A percentile compares a stretch with the other conserved stretches of the same genome.
Conservation (phyloP, 2,113 vertebrate genomes). For the Rhizomys pruinosus region DNA sequence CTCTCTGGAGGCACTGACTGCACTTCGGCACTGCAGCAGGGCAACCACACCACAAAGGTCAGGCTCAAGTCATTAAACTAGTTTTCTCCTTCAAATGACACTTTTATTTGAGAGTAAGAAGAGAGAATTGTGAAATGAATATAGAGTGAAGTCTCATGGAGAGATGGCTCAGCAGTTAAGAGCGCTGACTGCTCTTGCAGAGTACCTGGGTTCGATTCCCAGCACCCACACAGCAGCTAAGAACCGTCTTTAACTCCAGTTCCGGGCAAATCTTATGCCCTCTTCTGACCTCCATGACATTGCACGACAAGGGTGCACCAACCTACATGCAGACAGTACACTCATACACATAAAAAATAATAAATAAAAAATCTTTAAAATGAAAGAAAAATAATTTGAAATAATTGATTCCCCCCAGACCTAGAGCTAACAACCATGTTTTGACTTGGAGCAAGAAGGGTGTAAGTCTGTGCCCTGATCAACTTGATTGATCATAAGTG, state of each 20-base stretch:
- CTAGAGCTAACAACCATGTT: neutral
- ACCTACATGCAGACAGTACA: too few relatives aligned
- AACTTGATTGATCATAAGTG: neutral
- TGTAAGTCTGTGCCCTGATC: neutral
- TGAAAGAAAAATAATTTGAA: slow-evolving; percentile 23
- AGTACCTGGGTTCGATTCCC: too few relatives aligned
- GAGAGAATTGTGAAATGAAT: neutral
- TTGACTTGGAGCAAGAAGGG: neutral
- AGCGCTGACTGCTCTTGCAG: too few relatives aligned
- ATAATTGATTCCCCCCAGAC: neutral
- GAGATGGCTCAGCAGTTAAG: too few relatives aligned
- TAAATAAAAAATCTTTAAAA: too few relatives aligned
- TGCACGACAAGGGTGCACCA: too few relatives aligned
- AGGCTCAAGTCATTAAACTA: neutral
- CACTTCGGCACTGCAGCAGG: neutral
- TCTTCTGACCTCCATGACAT: too few relatives aligned
- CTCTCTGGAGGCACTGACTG: neutral
- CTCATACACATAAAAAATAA: too few relatives aligned
- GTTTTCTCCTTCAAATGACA: neutral
- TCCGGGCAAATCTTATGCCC: too few relatives aligned
- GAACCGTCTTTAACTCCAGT: too few relatives aligned
- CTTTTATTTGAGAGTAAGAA: neutral
- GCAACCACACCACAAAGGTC: neutral
- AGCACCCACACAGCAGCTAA: too few relatives aligned
- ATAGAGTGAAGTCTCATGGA: neutral